These are phyloP conservation scores for Hucho hucho DNA, from an alignment of 2,113 vertebrate genomes.

Conservation along the genomic window DNA sequence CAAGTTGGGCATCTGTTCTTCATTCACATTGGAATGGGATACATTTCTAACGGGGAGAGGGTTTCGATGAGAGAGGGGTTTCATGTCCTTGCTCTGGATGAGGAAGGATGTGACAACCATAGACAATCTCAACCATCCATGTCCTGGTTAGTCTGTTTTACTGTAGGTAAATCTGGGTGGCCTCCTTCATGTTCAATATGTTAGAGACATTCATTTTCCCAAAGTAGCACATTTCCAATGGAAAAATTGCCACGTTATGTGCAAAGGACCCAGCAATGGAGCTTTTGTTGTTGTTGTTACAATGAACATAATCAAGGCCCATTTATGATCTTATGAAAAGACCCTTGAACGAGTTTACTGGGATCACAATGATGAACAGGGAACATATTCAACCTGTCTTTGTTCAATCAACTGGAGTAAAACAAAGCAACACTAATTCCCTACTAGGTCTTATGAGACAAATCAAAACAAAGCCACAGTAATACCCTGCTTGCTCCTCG, in stretches of 20 bases:
- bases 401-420: not conserved
- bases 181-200: not conserved
- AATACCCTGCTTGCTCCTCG: not conserved
- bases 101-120: constrained; percentile 6
- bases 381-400: not conserved
- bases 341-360: not conserved
- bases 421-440: not conserved
- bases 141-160: not conserved
- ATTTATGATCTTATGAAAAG: not conserved
- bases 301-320: not conserved
- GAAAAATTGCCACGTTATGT: not conserved
- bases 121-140: not conserved
- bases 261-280: not conserved
- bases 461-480: not conserved
- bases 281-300: not conserved
- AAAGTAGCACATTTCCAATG: not conserved
- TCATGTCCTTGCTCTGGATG: constrained; percentile 9
- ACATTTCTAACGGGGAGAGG: constrained; percentile 39
- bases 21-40: constrained; percentile 31
- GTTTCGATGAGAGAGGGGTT: constrained; percentile 50
- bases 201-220: not conserved
- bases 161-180: not conserved
- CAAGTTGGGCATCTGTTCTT: constrained; percentile 31
- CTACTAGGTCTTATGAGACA: too few species aligned
- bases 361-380: too few species aligned